A percentile compares a stretch with the other conserved stretches of the same genome.
phyloP scores from a whole-genome alignment of 2,113 vertebrate genomes.

The Bujurquina vittata region DNA sequence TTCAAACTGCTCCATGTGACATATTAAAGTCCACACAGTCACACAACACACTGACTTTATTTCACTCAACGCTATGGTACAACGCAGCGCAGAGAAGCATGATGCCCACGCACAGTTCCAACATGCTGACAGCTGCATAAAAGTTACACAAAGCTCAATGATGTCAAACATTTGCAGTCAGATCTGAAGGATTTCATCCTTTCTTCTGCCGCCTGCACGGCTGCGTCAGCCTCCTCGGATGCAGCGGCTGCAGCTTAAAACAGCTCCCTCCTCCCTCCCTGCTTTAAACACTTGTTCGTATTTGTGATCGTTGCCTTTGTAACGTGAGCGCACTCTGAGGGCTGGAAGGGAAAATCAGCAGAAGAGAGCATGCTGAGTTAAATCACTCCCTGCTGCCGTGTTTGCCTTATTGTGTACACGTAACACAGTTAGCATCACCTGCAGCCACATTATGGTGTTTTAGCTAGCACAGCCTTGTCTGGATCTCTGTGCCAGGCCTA shows the following conservation, averaged over 20 bases:
- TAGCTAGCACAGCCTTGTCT: neutral
- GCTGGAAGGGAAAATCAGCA: neutral
- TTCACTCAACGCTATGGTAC: neutral
- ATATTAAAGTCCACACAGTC: neutral
- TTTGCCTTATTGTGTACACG: neutral
- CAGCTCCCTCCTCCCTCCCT: neutral
- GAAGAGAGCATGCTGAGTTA: neutral
- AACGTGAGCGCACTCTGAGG: neutral
- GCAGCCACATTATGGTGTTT: neutral
- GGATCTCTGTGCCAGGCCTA: neutral
- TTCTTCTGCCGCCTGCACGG: neutral
- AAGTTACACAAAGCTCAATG: neutral
- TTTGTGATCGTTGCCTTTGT: neutral
- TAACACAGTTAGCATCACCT: neutral
- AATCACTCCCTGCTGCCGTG: neutral
- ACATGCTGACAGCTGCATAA: constrained; percentile 2
- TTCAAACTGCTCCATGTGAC: neutral
- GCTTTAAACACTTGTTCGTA: neutral
- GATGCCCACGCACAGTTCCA: neutral
- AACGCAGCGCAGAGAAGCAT: neutral
- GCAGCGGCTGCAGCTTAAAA: neutral
- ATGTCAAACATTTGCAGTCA: neutral
- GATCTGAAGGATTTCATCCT: neutral
- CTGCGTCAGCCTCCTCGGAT: neutral
- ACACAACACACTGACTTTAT: neutral